Percentiles rank a stretch among this genome's conserved stretches.
Evolutionary conservation across 2,113 vertebrate species (phyloP).

Genomic region (Aphelocoma coerulescens): DNA sequence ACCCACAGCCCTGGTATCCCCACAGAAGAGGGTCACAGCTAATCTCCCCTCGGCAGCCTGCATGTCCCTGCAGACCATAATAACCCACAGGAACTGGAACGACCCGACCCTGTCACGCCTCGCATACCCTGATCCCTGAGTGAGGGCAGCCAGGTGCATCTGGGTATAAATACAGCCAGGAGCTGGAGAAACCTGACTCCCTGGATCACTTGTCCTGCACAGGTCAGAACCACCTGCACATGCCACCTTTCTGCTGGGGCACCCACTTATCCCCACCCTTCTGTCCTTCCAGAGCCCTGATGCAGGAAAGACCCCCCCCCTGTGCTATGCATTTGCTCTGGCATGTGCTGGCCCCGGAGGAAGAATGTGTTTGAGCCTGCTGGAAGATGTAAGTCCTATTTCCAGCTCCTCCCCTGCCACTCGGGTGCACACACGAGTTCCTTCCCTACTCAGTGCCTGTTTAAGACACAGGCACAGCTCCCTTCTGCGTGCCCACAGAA

Average conservation of each 20-base stretch:
- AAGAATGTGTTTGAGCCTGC: background rate
- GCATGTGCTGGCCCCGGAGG: background rate
- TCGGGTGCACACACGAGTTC: background rate
- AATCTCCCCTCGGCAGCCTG: background rate
- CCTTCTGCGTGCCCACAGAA: background rate
- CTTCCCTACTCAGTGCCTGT: background rate
- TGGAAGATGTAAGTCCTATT: background rate
- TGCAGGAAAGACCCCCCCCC: background rate
- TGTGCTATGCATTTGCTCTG: background rate
- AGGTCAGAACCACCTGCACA: background rate
- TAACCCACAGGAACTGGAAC: background rate
- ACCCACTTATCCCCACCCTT: background rate
- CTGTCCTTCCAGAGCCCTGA: background rate
- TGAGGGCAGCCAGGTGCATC: background rate
- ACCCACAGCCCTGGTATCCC: background rate
- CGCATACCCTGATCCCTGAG: background rate
- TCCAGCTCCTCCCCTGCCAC: background rate
- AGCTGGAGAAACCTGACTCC: background rate
- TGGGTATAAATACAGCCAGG: constrained; percentile 10
- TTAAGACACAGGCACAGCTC: background rate
- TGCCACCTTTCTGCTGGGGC: background rate
- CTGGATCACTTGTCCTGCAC: background rate
- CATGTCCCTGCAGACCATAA: background rate
- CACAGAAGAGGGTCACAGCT: background rate
- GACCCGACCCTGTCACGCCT: background rate